Evolutionary conservation across 2,797 vertebrate species (phyloP).

Genomic region (Melanotaenia maccullochi): DNA sequence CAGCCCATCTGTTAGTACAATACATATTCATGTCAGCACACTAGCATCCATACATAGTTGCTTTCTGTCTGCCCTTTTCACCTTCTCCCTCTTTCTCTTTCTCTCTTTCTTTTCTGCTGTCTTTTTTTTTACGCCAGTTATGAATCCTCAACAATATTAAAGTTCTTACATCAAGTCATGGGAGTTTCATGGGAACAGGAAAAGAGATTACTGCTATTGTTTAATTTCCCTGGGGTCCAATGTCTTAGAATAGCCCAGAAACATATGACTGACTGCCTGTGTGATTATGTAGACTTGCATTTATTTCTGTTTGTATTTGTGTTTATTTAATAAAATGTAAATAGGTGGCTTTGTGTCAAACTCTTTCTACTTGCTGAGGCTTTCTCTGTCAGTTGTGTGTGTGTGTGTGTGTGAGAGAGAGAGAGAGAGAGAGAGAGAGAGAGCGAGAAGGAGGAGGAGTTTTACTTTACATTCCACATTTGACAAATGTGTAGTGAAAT

Average conservation of each 20-base stretch:
- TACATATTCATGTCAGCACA: slow-evolving; percentile 56
- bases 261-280: slow-evolving; percentile 59
- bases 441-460: neutral
- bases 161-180: slow-evolving; percentile 66
- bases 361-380: neutral
- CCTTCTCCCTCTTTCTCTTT: neutral
- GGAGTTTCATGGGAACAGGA: slow-evolving; percentile 71
- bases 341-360: slow-evolving; percentile 5
- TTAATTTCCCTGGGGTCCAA: slow-evolving; percentile 75
- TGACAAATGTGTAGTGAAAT: slow-evolving; percentile 20
- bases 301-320: slow-evolving; percentile 33
- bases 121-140: slow-evolving; percentile 30
- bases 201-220: slow-evolving; percentile 74
- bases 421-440: no score
- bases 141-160: slow-evolving; percentile 70
- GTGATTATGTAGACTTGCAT: slow-evolving; percentile 23
- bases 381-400: slow-evolving; percentile 16
- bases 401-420: slow-evolving; percentile 1
- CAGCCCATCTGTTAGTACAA: slow-evolving; percentile 66
- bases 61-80: slow-evolving; percentile 21
- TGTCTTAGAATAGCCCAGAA: slow-evolving; percentile 59
- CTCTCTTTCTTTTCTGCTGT: neutral
- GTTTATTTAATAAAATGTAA: slow-evolving; percentile 16
- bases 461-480: slow-evolving; percentile 25
- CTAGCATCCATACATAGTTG: slow-evolving; percentile 40